Conservation (phyloP, 2,113 vertebrate species). For the Gorsachius goisagi region DNA sequence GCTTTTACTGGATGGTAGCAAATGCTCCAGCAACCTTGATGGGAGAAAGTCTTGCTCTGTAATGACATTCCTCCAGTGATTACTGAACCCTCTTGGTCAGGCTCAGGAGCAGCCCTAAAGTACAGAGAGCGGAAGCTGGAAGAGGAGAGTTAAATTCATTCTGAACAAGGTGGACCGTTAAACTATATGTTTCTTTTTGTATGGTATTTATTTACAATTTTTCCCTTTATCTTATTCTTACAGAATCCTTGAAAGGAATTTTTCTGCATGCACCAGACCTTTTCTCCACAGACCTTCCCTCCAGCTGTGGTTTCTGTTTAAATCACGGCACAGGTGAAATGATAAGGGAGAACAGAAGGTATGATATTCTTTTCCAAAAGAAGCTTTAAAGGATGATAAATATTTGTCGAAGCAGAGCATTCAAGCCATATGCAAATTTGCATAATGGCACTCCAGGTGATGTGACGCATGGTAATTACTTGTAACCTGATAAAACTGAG, state of each 20-base stretch:
- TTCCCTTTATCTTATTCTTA: neutral
- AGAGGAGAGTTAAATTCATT: neutral
- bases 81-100: neutral
- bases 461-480: slow-evolving; percentile 46
- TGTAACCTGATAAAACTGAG: slow-evolving; percentile 47
- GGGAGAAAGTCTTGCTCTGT: neutral
- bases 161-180: neutral
- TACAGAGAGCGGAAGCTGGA: neutral
- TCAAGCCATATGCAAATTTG: slow-evolving; percentile 68
- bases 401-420: slow-evolving; percentile 72
- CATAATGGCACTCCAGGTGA: slow-evolving; percentile 72
- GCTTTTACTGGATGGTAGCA: neutral
- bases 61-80: neutral
- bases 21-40: neutral
- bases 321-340: neutral
- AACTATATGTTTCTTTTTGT: neutral
- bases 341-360: slow-evolving; percentile 40
- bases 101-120: neutral
- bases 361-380: slow-evolving; percentile 50
- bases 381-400: slow-evolving; percentile 72
- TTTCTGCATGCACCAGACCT: neutral
- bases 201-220: neutral
- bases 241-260: slow-evolving; percentile 5
- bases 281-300: slow-evolving; percentile 3
- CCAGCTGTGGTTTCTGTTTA: slow-evolving; percentile 27